Evolutionary conservation across 2,888 invertebrate species (phyloP).

Genomic region (Dendrolimus pini): DNA sequence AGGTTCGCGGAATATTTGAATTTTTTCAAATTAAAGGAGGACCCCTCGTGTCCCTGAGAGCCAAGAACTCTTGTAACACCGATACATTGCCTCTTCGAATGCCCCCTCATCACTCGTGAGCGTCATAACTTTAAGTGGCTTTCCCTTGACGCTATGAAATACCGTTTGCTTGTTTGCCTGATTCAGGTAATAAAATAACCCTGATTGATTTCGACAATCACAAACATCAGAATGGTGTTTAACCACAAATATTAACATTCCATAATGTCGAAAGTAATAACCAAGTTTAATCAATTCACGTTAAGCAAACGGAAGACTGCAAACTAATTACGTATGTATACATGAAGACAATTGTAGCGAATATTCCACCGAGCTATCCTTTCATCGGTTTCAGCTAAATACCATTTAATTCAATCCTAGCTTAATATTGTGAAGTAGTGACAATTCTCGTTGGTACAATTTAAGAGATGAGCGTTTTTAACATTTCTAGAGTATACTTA

Average conservation of each 20-base stretch:
- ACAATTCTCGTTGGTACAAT: conserved; percentile 15
- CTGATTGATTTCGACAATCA: background rate
- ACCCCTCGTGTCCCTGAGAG: no score
- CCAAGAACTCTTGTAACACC: no score
- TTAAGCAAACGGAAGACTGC: background rate
- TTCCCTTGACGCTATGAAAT: no score
- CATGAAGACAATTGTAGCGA: conserved; percentile 1
- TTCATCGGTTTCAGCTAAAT: conserved; percentile 36
- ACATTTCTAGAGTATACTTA: no score
- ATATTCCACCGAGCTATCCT: conserved; percentile 27
- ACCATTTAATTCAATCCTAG: conserved; percentile 35
- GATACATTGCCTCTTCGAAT: no score
- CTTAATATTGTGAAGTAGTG: conserved; percentile 24
- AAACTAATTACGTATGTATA: background rate
- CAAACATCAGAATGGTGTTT: background rate
- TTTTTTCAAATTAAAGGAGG: no score
- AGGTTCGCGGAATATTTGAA: no score
- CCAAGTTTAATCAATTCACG: background rate
- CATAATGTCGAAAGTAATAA: background rate
- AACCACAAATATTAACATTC: background rate
- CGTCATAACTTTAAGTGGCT: no score
- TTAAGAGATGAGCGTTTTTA: background rate
- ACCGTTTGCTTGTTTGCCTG: background rate
- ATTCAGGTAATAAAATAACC: background rate
- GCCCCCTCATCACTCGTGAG: no score